Evolutionary conservation across 2,113 vertebrate genomes (phyloP).

Genomic region (Lepus europaeus): DNA sequence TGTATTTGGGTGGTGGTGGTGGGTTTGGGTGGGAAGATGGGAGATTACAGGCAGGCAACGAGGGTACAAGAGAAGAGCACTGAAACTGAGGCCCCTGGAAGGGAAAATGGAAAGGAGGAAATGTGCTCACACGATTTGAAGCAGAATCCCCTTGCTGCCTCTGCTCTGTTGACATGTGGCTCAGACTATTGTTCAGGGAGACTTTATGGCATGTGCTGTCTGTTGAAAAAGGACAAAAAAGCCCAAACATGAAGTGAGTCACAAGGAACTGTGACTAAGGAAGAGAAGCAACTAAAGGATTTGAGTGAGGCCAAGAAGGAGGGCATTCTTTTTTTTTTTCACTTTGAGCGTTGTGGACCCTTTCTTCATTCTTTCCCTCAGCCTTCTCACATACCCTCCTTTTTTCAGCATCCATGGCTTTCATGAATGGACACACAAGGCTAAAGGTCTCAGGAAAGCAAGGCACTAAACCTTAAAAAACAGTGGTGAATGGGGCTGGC

Average conservation of each 20-base stretch:
- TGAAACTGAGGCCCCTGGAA: not conserved
- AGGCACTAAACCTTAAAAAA: not conserved
- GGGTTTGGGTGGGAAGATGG: not conserved
- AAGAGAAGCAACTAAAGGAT: not conserved
- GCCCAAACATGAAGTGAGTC: not conserved
- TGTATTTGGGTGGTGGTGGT: not conserved
- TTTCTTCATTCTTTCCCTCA: not conserved
- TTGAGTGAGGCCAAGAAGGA: not conserved
- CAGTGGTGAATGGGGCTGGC: not conserved
- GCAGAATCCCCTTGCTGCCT: not conserved
- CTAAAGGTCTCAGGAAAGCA: not conserved
- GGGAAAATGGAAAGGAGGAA: not conserved
- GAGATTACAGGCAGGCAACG: not conserved
- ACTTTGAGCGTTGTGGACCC: not conserved
- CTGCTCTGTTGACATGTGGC: not conserved
- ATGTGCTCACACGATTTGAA: not conserved
- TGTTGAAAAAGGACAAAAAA: slow-evolving; percentile 15
- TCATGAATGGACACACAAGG: not conserved
- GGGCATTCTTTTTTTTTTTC: not conserved
- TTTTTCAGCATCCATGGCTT: not conserved
- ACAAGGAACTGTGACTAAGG: not conserved
- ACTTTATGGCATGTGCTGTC: not conserved
- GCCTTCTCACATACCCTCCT: not conserved
- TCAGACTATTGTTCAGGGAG: not conserved
- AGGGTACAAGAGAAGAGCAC: not conserved